These are phyloP conservation scores for Hirudinaria manillensis DNA, from an alignment of 2,888 invertebrate species.

Conservation along the genomic window DNA sequence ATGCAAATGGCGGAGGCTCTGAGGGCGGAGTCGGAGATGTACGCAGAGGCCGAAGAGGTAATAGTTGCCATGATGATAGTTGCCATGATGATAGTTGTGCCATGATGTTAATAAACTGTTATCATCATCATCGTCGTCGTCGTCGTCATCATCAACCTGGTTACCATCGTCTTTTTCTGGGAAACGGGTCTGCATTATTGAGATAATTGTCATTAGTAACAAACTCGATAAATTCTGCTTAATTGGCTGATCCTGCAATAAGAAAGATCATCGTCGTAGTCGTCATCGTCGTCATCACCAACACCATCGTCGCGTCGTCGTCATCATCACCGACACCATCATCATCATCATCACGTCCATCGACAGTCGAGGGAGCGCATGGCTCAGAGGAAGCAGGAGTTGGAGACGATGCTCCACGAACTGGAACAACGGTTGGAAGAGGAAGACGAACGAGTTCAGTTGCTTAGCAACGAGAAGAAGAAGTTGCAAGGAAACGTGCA, in stretches of 20 bases:
- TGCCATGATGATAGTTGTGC: neutral
- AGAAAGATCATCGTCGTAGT: too few species aligned
- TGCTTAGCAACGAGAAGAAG: constrained; percentile 82
- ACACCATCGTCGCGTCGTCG: too few species aligned
- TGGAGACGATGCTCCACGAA: constrained; percentile 93
- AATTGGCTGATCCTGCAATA: too few species aligned
- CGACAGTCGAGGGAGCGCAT: constrained; percentile 72
- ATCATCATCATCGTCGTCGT: neutral
- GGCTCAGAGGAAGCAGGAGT: constrained; percentile 68
- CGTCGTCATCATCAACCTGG: too few species aligned
- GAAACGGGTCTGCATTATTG: too few species aligned
- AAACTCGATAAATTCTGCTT: too few species aligned
- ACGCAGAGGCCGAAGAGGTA: constrained; percentile 86
- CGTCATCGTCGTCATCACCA: too few species aligned
- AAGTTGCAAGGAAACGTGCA: constrained; percentile 82
- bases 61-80: neutral
- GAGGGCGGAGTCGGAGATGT: constrained; percentile 88
- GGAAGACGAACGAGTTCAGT: constrained; percentile 81
- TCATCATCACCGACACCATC: too few species aligned
- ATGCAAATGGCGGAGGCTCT: constrained; percentile 86
- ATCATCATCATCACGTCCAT: too few species aligned
- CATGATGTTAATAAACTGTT: neutral
- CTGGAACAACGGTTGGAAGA: constrained; percentile 91
- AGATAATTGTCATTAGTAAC: too few species aligned
- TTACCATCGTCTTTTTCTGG: too few species aligned